A percentile compares a stretch with the other conserved stretches of the same genome.
Evolutionary conservation across 2,113 vertebrate species (phyloP).

Genomic region (Echinops telfairi): DNA sequence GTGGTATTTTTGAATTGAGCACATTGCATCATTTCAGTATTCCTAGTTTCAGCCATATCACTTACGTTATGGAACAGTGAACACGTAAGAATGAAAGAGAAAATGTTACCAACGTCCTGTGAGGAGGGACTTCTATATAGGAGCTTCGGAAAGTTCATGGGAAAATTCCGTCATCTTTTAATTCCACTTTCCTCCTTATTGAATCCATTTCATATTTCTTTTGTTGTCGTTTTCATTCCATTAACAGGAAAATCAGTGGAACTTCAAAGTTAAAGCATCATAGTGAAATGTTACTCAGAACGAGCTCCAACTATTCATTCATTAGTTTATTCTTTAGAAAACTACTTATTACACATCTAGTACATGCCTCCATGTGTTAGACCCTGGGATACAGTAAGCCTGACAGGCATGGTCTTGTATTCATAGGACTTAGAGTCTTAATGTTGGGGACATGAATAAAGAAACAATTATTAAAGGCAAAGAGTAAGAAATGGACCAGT

Average conservation of each 20-base stretch:
- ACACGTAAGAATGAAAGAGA: neutral
- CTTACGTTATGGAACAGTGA: neutral
- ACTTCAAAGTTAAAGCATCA: conserved; percentile 40
- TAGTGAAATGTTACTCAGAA: conserved; percentile 59
- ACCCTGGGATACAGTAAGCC: neutral
- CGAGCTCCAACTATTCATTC: conserved; percentile 27
- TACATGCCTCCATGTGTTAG: neutral
- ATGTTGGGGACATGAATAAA: neutral
- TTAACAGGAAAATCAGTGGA: conserved; percentile 63
- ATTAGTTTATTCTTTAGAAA: conserved; percentile 19
- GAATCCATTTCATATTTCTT: conserved; percentile 13
- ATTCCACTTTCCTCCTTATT: too few species aligned
- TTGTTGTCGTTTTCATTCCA: conserved; percentile 55
- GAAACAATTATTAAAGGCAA: neutral
- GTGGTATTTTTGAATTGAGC: conserved; percentile 32
- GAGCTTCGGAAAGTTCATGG: too few species aligned
- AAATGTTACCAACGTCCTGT: neutral
- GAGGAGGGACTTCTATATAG: neutral
- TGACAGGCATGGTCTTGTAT: neutral
- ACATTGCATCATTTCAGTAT: neutral
- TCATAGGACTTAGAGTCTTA: conserved; percentile 16
- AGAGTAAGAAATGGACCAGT: neutral
- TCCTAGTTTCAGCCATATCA: neutral
- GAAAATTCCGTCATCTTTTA: too few species aligned
- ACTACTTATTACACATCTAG: conserved; percentile 5